Base-by-base conservation (phyloP, 2,888 invertebrate genomes). In the Philaethria dido region DNA sequence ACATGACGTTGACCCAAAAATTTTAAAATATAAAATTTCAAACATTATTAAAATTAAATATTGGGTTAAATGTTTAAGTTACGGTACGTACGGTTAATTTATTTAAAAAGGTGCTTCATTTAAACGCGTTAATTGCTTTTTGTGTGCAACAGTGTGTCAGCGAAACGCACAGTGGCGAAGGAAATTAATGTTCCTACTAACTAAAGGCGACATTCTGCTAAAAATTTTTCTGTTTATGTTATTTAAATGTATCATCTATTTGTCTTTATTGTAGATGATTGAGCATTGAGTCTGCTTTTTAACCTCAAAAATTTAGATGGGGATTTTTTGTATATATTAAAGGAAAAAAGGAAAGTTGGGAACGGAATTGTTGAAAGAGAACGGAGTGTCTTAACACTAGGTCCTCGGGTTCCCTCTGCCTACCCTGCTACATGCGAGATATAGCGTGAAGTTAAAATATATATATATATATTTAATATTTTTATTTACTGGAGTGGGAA, bases 131-230 rank as follows among this genome's bases (percentile, higher is more conserved):
- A 57, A 57, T 57, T 57, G 39, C 57, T 57, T 57, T 57, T 57
- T 57, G 42, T 57, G 57, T 57, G 57, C 57, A 57, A 57, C 57
- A 63, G 47, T 64, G 64, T 64, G 57, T 64, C 64, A 57, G 48
- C 48, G 48, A 22, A 57, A 64, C 29, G 45, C 57, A 57, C 42
- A 57, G 57, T 42, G 42, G 44, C 39, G 47, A 20, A 60, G 44
- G 60, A 50, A 60, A 65, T 60, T 52, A 18, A 52, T 60, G 57
- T 25, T 57, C 2, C 42, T 57, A 42, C 25, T 11, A 57, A 57
- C 22, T 57, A 57, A 57, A 57, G 57, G 57, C 42, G 42, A 57
- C 42, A 57, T 22, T 20, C 55, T 36, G 55, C 3, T 18, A 14
- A 3, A 36, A 14, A 55, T 8, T 57, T 57, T 55, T 57, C 11